Evolutionary conservation across 1,140 invertebrate genomes (phyloP).

Genomic region (Pseudomyrmex sp.): DNA sequence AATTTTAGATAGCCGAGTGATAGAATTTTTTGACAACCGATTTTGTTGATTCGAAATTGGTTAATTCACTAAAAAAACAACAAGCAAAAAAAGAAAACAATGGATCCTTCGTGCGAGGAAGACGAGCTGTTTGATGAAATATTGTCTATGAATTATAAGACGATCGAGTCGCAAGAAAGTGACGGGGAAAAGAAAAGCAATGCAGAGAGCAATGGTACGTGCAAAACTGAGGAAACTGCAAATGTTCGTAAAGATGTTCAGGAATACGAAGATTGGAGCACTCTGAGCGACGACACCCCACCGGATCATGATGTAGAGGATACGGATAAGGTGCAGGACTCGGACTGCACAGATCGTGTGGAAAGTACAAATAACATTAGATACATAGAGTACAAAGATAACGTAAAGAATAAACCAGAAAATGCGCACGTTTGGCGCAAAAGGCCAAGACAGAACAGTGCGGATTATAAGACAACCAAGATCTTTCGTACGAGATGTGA

Average conservation of each 20-base stretch:
- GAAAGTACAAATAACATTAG: not conserved
- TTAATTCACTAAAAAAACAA: no score
- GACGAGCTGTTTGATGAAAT: slow-evolving; percentile 75
- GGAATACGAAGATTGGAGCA: slow-evolving; percentile 10
- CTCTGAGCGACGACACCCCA: slow-evolving; percentile 28
- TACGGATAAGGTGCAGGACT: no score
- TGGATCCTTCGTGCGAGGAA: slow-evolving; percentile 63
- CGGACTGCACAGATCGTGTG: not conserved
- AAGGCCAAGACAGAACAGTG: slow-evolving; percentile 65
- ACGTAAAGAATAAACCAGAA: slow-evolving; percentile 49
- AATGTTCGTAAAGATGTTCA: slow-evolving; percentile 6
- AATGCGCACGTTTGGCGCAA: slow-evolving; percentile 61
- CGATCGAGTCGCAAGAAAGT: slow-evolving; percentile 41
- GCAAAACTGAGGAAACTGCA: slow-evolving; percentile 26
- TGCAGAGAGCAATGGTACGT: not conserved
- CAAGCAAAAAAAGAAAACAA: not conserved
- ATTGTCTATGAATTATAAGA: slow-evolving; percentile 62
- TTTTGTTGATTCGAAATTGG: no score
- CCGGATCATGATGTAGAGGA: no score
- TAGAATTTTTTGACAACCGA: no score
- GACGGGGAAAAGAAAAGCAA: slow-evolving; percentile 7
- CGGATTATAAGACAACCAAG: slow-evolving; percentile 59
- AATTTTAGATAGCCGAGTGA: not conserved
- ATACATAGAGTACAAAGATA: slow-evolving; percentile 49
- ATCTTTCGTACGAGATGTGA: slow-evolving; percentile 74